A percentile compares a stretch with the other conserved stretches of the same genome.
Conservation (phyloP, 2,888 invertebrate species). For the Taenaris catops region DNA sequence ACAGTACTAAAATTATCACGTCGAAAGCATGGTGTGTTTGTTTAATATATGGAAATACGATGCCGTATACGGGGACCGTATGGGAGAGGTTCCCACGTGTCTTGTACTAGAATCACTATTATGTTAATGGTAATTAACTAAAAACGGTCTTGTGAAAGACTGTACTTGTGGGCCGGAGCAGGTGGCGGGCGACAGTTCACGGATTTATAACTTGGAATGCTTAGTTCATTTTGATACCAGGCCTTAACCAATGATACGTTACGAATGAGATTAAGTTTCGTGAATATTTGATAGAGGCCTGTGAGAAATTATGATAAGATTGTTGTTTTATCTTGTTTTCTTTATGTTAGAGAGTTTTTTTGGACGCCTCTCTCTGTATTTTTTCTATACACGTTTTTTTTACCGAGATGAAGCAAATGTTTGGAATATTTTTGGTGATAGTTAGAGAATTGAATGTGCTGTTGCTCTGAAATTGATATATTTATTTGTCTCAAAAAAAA, state of each 20-base stretch:
- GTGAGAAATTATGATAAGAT: slow-evolving; percentile 4
- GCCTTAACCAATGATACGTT: slow-evolving; percentile 10
- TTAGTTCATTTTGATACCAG: slow-evolving; percentile 4
- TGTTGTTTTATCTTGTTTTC: not conserved
- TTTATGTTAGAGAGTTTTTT: not conserved
- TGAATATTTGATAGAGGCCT: slow-evolving; percentile 1
- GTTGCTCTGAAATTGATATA: no score
- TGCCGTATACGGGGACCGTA: slow-evolving; percentile 17
- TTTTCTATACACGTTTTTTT: no score
- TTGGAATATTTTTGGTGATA: no score
- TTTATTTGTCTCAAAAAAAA: no score
- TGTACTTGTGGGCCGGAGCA: slow-evolving; percentile 10
- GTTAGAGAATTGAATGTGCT: no score
- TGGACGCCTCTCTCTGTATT: no score
- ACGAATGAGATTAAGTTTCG: slow-evolving; percentile 9
- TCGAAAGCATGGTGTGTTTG: slow-evolving; percentile 15
- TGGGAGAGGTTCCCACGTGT: slow-evolving; percentile 39
- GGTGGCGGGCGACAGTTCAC: slow-evolving; percentile 1
- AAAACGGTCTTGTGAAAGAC: slow-evolving; percentile 30
- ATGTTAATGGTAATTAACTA: slow-evolving; percentile 48
- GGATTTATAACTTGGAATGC: slow-evolving; percentile 5
- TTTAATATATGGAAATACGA: slow-evolving; percentile 43
- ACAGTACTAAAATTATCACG: slow-evolving; percentile 31
- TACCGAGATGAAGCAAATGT: no score
- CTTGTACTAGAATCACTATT: slow-evolving; percentile 37